Base-by-base conservation (phyloP, 2,113 vertebrate species). In the Cacatua alba region DNA sequence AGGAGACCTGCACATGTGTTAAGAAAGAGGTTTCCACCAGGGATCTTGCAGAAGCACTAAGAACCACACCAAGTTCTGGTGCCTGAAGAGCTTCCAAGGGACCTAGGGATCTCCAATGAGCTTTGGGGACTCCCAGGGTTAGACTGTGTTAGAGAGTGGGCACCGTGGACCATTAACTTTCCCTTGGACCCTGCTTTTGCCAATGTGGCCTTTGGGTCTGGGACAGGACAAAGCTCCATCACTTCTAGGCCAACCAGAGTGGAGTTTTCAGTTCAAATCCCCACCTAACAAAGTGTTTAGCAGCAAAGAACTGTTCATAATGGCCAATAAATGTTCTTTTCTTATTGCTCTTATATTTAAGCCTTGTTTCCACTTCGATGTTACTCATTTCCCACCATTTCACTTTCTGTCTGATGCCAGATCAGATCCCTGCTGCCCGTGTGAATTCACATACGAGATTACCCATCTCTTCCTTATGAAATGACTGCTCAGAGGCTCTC, bases 301-400 rank as follows among this genome's bases (percentile, higher is more conserved):
- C 37, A 48, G n/a, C 5, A 4, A 86, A 57, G 18, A 68, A 59
- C 1, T 0, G 0, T 43, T 74, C 64, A 20, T 25, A 81, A 48
- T 2, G 1, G 44, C 7, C 43, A 68, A 31, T 4, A 14, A 76
- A 55, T 69, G 44, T 49, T 49, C 13, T 39, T 59, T 78, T 71
- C 60, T 43, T 29, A n/a, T 80, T 69, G n/a, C 13, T 69, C 25
- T 19, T 49, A n/a, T 68, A 31, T 23, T 29, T 10, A 31, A 41
- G 39, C 33, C 9, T 49, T 23, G 29, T 76, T 84, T 70, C 33
- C 84, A 39, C 64, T 62, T 57, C 6, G 29, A 19, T 19, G 13
- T 52, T 60, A 41, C 71, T 77, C 3, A 35, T 65, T 77, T 69
- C 52, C 64, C 17, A 19, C 37, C 17, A 2, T 3, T 63, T 41